These are phyloP conservation scores for Sphaerodactylus townsendi DNA, from an alignment of 2,113 vertebrate genomes.

Conservation along the genomic window DNA sequence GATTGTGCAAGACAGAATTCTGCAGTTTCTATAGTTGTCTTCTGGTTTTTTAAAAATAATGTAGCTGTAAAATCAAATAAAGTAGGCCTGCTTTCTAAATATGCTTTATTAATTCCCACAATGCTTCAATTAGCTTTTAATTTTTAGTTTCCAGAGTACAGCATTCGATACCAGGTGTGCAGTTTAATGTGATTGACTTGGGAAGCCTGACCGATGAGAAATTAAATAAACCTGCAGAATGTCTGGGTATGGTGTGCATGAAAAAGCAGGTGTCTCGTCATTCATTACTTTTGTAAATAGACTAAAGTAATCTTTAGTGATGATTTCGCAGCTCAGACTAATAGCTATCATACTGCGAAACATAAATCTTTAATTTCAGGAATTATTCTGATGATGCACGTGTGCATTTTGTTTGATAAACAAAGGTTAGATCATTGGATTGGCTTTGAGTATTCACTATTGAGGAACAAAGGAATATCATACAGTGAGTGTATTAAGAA, in stretches of 20 bases:
- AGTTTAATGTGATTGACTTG: not conserved
- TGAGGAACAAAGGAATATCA: no score
- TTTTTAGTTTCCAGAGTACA: not conserved
- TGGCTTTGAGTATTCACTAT: no score
- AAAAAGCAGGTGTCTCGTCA: constrained; percentile 2
- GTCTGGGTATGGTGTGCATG: not conserved
- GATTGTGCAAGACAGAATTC: not conserved
- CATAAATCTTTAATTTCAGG: not conserved
- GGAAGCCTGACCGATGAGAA: not conserved
- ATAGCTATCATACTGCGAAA: not conserved
- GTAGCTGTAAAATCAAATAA: not conserved
- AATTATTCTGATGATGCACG: not conserved
- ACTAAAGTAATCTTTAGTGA: not conserved
- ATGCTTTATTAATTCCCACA: not conserved
- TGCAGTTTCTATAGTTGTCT: not conserved
- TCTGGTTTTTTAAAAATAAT: not conserved
- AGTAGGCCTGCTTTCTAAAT: not conserved
- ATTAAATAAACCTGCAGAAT: constrained; percentile 23
- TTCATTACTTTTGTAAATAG: constrained; percentile 23
- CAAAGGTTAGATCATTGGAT: no score
- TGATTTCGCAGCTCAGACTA: not conserved
- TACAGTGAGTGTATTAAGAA: no score
- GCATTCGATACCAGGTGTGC: not conserved
- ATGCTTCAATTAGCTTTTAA: not conserved
- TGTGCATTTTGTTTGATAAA: no score